These are phyloP conservation scores for Capreolus pygargus DNA, from an alignment of 2,113 vertebrate genomes.

Conservation along the genomic window DNA sequence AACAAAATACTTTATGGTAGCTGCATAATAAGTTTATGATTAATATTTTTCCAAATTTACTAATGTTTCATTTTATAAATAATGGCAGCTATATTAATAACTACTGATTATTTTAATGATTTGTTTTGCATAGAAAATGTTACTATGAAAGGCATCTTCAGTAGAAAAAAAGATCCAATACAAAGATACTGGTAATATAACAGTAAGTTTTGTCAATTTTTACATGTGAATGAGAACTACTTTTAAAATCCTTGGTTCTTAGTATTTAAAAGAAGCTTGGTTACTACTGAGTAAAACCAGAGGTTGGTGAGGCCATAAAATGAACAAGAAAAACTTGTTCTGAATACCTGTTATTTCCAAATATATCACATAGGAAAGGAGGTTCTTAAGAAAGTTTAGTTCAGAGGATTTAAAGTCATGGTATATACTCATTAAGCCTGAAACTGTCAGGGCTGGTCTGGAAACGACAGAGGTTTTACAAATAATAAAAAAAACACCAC, in stretches of 20 bases:
- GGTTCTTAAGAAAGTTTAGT: background rate
- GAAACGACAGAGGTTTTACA: background rate
- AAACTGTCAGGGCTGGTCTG: background rate
- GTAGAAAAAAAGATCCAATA: background rate
- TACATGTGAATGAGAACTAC: background rate
- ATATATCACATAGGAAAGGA: background rate
- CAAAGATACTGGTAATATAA: background rate
- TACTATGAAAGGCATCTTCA: background rate
- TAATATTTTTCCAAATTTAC: background rate
- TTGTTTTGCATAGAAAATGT: background rate
- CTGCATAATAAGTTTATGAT: background rate
- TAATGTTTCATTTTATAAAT: slow-evolving; percentile 15
- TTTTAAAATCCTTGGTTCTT: slow-evolving; percentile 13
- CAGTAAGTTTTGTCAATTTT: slow-evolving; percentile 1
- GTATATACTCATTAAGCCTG: background rate
- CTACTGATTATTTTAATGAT: background rate
- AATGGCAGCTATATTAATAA: background rate
- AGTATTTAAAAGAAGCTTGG: slow-evolving; percentile 33
- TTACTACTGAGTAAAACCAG: background rate
- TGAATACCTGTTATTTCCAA: slow-evolving; percentile 22
- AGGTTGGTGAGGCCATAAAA: background rate
- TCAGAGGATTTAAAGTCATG: background rate
- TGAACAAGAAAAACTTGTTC: background rate
- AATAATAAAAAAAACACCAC: background rate
- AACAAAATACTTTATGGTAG: background rate